These are phyloP conservation scores for Spheniscus mendiculus DNA, from an alignment of 2,113 vertebrate genomes.

Conservation along the genomic window DNA sequence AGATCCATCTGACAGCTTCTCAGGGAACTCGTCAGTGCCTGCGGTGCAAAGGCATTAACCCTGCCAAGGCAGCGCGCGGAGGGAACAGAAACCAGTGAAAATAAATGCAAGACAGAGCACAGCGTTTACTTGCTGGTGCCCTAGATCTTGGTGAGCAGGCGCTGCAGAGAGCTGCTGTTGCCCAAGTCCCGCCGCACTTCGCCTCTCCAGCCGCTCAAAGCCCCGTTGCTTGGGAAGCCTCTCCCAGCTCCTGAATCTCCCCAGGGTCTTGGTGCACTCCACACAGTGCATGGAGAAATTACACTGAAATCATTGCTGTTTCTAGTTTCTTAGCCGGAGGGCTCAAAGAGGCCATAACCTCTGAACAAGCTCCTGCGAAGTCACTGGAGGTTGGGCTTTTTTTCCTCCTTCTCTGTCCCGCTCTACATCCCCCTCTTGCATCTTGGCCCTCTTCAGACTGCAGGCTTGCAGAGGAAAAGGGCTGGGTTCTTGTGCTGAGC, in stretches of 20 bases:
- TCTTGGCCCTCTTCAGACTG: not conserved
- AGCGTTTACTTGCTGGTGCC: rapidly evolving
- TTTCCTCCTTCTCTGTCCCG: not conserved
- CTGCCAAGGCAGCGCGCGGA: not conserved
- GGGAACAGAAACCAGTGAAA: not conserved
- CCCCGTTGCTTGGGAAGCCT: not conserved
- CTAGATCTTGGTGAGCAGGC: not conserved
- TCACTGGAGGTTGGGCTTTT: not conserved
- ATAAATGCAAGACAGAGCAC: not conserved
- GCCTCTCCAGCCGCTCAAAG: not conserved
- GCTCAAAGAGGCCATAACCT: rapidly evolving
- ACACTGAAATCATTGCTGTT: not conserved
- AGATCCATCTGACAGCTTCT: slow-evolving; percentile 29
- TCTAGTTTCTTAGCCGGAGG: not conserved
- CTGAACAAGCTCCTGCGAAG: not conserved
- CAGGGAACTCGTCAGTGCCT: not conserved
- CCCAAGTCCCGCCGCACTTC: not conserved
- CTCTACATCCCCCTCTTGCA: not conserved
- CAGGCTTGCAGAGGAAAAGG: not conserved
- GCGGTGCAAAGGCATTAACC: not conserved
- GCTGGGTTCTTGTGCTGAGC: not conserved
- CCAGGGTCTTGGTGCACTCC: not conserved
- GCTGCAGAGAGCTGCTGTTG: not conserved
- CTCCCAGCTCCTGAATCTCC: not conserved
- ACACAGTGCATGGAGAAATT: rapidly evolving